These are phyloP conservation scores for Phalanger gymnotis DNA, from an alignment of 2,797 vertebrate genomes.

Conservation along the genomic window DNA sequence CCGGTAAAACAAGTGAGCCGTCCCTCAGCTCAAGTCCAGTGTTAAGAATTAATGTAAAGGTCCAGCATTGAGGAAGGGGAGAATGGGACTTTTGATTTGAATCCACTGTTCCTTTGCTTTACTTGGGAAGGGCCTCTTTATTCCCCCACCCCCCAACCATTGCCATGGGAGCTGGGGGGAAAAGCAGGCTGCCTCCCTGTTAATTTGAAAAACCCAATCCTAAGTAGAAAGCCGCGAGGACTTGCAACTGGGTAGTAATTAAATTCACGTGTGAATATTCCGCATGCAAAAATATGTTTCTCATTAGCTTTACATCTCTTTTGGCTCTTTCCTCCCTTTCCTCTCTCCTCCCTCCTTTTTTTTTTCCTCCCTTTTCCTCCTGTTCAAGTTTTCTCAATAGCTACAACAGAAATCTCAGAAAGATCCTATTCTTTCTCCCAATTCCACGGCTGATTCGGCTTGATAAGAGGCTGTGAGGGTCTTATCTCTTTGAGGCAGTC, in stretches of 20 bases:
- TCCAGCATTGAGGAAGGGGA: conserved; percentile 30
- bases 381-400: conserved; percentile 71
- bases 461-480: conserved; percentile 71
- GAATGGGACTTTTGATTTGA: conserved; percentile 63
- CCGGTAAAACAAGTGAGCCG: conserved; percentile 47
- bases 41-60: conserved; percentile 80
- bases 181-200: conserved; percentile 58
- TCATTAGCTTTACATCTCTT: conserved; percentile 82
- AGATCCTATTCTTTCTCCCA: conserved; percentile 58
- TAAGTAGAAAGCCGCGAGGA: conserved; percentile 64
- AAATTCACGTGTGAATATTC: conserved; percentile 83
- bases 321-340: conserved; percentile 46
- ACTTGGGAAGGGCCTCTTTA: conserved; percentile 4
- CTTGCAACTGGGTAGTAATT: conserved; percentile 74
- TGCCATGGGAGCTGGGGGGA: neutral
- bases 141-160: conserved; percentile 11
- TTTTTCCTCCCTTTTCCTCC: conserved; percentile 52
- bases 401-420: conserved; percentile 66
- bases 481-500: conserved; percentile 63
- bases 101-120: conserved; percentile 42
- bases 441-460: conserved; percentile 9
- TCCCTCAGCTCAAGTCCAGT: conserved; percentile 86
- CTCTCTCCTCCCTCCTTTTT: conserved; percentile 31
- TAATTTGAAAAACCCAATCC: conserved; percentile 65
- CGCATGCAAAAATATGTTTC: conserved; percentile 82